Percentiles rank a stretch among this genome's conserved stretches.
These are phyloP conservation scores for Psilanteris sp. DNA, from an alignment of 1,140 invertebrate genomes.

Conservation along the genomic window DNA sequence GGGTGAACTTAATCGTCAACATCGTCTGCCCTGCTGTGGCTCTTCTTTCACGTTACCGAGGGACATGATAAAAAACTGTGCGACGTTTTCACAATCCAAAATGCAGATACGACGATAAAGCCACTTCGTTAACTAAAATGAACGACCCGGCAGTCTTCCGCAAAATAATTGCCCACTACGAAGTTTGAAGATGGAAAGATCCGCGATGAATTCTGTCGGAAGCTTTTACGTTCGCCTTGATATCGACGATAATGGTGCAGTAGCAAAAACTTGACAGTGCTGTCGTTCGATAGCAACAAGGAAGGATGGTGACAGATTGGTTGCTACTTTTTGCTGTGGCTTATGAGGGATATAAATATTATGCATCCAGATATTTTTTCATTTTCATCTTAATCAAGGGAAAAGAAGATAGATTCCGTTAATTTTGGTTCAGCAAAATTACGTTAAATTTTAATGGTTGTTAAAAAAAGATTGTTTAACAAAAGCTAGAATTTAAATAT, in stretches of 20 bases:
- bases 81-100: slow-evolving; percentile 12
- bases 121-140: slow-evolving; percentile 52
- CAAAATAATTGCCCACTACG: slow-evolving; percentile 45
- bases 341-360: slow-evolving; percentile 6
- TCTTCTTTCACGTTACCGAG: slow-evolving; percentile 25
- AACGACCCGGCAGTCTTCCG: slow-evolving; percentile 27
- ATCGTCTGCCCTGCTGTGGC: slow-evolving; percentile 47
- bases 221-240: slow-evolving; percentile 25
- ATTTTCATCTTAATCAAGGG: background rate
- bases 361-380: slow-evolving; percentile 2
- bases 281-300: background rate
- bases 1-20: slow-evolving; percentile 66
- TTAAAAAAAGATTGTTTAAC: too few species aligned
- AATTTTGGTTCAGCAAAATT: too few species aligned
- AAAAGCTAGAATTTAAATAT: too few species aligned
- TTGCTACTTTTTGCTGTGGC: background rate
- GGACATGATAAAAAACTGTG: slow-evolving; percentile 17
- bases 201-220: slow-evolving; percentile 36
- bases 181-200: slow-evolving; percentile 26
- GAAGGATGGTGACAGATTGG: slow-evolving; percentile 10
- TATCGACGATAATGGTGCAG: slow-evolving; percentile 35
- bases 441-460: too few species aligned
- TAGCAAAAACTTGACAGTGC: slow-evolving; percentile 10
- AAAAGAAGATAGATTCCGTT: too few species aligned
- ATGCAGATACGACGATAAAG: slow-evolving; percentile 41